These are phyloP conservation scores for Lasioglossum lativentre DNA, from an alignment of 2,888 invertebrate genomes.

Conservation along the genomic window DNA sequence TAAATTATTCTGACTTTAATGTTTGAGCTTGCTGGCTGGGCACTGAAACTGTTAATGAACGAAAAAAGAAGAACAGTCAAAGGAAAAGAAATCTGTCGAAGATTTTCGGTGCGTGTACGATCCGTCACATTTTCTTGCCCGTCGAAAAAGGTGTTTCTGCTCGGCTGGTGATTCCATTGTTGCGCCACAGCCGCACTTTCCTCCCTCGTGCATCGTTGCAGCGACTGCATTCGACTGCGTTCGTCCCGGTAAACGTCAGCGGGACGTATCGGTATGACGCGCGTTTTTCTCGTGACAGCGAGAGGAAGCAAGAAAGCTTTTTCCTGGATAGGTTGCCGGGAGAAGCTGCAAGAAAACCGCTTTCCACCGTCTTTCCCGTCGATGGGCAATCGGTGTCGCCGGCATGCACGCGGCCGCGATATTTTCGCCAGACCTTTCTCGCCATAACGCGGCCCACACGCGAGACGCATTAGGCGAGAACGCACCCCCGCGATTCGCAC, in stretches of 20 bases:
- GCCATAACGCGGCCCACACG: not conserved
- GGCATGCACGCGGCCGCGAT: constrained; percentile 35
- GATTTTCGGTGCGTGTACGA: not conserved
- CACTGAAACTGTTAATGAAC: no score
- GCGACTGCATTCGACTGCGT: constrained; percentile 54
- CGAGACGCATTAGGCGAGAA: not conserved
- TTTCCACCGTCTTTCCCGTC: constrained; percentile 54
- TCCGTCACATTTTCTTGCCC: not conserved
- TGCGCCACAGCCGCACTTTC: not conserved
- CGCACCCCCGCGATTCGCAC: not conserved
- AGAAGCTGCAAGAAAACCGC: constrained; percentile 54
- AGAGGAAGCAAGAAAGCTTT: constrained; percentile 60
- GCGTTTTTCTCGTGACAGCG: constrained; percentile 47
- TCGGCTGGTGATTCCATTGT: not conserved
- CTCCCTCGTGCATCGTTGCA: not conserved
- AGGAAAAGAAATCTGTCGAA: not conserved
- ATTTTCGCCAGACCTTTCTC: constrained; percentile 55
- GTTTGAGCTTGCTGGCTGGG: no score
- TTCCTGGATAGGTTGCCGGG: constrained; percentile 54
- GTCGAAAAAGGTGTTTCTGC: not conserved
- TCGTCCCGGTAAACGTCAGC: constrained; percentile 36
- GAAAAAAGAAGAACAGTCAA: no score
- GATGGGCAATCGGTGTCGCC: constrained; percentile 47
- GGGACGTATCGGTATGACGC: constrained; percentile 46
- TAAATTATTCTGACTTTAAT: no score